These are phyloP conservation scores for Lasiurus cinereus DNA, from an alignment of 2,113 vertebrate species.

Conservation along the genomic window DNA sequence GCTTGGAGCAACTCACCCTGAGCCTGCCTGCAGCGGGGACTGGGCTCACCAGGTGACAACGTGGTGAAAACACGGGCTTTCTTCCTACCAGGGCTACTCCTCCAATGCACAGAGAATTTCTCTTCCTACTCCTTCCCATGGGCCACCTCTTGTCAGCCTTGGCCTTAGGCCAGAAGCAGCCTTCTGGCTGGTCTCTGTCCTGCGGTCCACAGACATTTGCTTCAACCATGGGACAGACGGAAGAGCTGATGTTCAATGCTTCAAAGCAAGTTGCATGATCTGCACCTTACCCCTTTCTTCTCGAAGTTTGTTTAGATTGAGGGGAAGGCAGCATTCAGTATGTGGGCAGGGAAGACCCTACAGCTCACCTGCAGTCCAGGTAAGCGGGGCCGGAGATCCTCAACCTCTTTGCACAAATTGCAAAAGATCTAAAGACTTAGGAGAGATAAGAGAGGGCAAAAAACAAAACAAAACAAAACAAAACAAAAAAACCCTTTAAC, in stretches of 20 bases:
- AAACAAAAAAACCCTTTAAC: neutral
- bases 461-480: no score
- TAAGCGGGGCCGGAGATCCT: neutral
- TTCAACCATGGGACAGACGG: neutral
- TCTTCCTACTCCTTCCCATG: neutral
- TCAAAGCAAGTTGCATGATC: slow-evolving; percentile 46
- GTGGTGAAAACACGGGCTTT: neutral
- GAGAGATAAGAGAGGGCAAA: neutral
- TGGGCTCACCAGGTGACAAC: neutral
- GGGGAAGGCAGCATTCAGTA: neutral
- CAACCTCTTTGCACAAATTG: neutral
- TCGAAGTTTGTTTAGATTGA: neutral
- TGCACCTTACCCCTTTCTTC: neutral
- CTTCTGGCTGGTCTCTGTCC: neutral
- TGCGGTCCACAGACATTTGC: neutral
- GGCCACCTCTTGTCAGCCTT: neutral
- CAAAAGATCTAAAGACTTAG: neutral
- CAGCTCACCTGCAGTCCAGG: neutral
- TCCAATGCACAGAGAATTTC: neutral
- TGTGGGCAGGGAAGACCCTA: neutral
- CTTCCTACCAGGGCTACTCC: slow-evolving; percentile 36
- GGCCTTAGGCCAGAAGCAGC: neutral
- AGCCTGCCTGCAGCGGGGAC: slow-evolving; percentile 52
- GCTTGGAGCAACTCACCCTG: slow-evolving; percentile 51
- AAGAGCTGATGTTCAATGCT: slow-evolving; percentile 54